These are phyloP conservation scores for Phaethornis superciliosus DNA, from an alignment of 2,113 vertebrate species.

Conservation along the genomic window DNA sequence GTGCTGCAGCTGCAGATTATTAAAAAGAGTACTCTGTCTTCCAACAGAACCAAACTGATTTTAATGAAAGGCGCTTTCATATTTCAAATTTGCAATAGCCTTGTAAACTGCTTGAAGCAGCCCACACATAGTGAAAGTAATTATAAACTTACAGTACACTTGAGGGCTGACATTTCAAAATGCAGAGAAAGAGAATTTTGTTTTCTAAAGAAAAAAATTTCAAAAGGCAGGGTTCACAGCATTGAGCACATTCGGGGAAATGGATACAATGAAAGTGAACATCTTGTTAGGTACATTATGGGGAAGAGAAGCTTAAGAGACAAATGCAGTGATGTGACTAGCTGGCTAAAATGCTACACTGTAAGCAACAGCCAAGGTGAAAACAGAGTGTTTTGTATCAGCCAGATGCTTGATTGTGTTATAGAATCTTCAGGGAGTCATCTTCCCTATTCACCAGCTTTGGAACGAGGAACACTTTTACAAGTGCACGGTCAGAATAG, in stretches of 20 bases:
- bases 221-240: slow-evolving; percentile 21
- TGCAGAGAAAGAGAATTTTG: slow-evolving; percentile 50
- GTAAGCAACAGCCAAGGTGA: neutral
- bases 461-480: neutral
- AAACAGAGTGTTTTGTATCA: neutral
- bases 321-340: neutral
- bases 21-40: slow-evolving; percentile 58
- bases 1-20: slow-evolving; percentile 46
- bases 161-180: slow-evolving; percentile 65
- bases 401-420: neutral
- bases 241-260: neutral
- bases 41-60: slow-evolving; percentile 31
- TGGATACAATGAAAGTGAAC: slow-evolving; percentile 9
- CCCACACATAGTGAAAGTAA: slow-evolving; percentile 50
- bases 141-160: slow-evolving; percentile 46
- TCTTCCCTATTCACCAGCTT: neutral
- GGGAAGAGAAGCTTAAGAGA: neutral
- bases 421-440: neutral
- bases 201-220: slow-evolving; percentile 29
- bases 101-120: slow-evolving; percentile 34
- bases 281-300: neutral
- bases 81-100: slow-evolving; percentile 48
- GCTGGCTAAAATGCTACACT: neutral
- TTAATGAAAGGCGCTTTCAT: slow-evolving; percentile 59
- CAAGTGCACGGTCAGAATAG: neutral